Conservation (phyloP, 2,113 vertebrate genomes). For the Chloropsis hardwickii region DNA sequence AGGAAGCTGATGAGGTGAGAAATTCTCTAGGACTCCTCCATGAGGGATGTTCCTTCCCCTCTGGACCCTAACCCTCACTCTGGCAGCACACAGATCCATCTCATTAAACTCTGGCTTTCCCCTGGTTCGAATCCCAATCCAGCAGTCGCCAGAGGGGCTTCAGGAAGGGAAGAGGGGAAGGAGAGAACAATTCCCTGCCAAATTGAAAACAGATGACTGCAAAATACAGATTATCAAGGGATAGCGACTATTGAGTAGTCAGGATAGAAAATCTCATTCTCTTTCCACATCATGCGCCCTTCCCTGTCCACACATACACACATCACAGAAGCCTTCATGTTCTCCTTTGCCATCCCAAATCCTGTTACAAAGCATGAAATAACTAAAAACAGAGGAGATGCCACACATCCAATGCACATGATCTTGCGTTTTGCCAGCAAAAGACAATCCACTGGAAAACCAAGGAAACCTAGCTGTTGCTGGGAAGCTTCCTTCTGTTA, state of each 20-base stretch:
- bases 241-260: not conserved
- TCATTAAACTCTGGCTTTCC: not conserved
- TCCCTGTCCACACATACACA: not conserved
- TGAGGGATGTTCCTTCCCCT: not conserved
- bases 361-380: not conserved
- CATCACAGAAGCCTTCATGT: not conserved
- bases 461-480: not conserved
- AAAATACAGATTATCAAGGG: not conserved
- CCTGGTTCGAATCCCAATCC: not conserved
- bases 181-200: not conserved
- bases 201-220: not conserved
- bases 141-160: not conserved
- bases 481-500: not conserved
- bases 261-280: not conserved
- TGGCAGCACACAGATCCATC: not conserved
- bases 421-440: not conserved
- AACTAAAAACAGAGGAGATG: not conserved
- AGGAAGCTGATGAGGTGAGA: not conserved
- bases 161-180: not conserved
- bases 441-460: not conserved
- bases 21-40: not conserved
- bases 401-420: not conserved
- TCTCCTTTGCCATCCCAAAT: not conserved
- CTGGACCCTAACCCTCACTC: not conserved
- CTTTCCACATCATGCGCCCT: not conserved